Percentiles rank a stretch among this genome's conserved stretches.
These are phyloP conservation scores for Prosapia bicincta DNA, from an alignment of 2,888 invertebrate species.

Conservation along the genomic window DNA sequence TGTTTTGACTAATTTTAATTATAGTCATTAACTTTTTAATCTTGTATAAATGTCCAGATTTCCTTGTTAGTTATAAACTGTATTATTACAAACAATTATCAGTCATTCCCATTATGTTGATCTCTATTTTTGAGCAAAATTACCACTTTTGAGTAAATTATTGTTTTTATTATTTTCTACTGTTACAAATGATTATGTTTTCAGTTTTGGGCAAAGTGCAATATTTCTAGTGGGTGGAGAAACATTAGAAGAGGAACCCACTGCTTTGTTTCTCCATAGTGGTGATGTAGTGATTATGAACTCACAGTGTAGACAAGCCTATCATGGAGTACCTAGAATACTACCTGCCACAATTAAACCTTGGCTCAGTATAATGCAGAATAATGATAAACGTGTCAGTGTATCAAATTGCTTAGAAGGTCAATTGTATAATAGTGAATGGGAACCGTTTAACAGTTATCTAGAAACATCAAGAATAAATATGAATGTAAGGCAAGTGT, in stretches of 20 bases:
- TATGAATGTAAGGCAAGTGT: constrained; percentile 89
- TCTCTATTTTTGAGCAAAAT: too few species aligned
- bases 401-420: not conserved
- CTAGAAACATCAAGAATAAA: constrained; percentile 78
- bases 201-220: constrained; percentile 92
- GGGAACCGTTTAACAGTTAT: constrained; percentile 48
- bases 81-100: too few species aligned
- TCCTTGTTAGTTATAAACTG: too few species aligned
- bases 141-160: too few species aligned
- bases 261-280: constrained; percentile 72
- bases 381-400: constrained; percentile 20
- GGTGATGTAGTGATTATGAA: constrained; percentile 94
- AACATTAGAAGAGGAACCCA: constrained; percentile 62
- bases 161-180: too few species aligned
- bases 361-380: constrained; percentile 29
- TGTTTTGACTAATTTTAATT: too few species aligned
- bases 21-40: too few species aligned
- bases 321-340: constrained; percentile 93
- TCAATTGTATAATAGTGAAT: not conserved
- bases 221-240: constrained; percentile 89
- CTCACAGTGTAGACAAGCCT: constrained; percentile 72
- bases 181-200: too few species aligned
- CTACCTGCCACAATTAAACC: constrained; percentile 53
- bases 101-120: too few species aligned
- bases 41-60: too few species aligned